A percentile compares a stretch with the other conserved stretches of the same genome.
phyloP scores from a whole-genome alignment of 2,113 vertebrate species.

The Naja naja region DNA sequence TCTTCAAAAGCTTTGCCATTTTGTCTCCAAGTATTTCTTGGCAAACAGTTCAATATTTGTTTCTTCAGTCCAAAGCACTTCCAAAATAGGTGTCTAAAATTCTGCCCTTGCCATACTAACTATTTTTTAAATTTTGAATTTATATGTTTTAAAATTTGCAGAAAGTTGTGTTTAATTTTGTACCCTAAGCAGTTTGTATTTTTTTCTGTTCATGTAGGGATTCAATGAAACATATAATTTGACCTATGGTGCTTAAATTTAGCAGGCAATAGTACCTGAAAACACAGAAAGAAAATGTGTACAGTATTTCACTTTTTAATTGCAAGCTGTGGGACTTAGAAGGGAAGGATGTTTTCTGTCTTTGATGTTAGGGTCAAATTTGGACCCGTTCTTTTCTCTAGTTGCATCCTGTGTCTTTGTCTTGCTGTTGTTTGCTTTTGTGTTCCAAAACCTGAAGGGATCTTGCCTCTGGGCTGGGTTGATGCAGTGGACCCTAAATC shows the following conservation, averaged over 20 bases:
- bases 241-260: background rate
- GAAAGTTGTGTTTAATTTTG: background rate
- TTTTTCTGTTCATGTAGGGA: background rate
- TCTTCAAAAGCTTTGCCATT: background rate
- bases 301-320: constrained; percentile 7
- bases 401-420: constrained; percentile 28
- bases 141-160: background rate
- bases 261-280: constrained; percentile 45
- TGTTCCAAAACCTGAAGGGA: constrained; percentile 36
- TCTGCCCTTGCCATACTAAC: background rate
- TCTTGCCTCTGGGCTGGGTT: background rate
- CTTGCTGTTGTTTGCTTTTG: background rate
- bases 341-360: constrained; percentile 32
- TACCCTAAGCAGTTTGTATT: background rate
- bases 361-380: constrained; percentile 31
- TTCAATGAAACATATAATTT: background rate
- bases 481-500: background rate
- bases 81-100: background rate
- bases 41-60: background rate
- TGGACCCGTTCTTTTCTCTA: constrained; percentile 16
- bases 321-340: constrained; percentile 48
- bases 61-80: background rate
- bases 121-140: background rate
- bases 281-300: constrained; percentile 20
- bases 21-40: background rate